phyloP scores from a whole-genome alignment of 1,140 invertebrate genomes.

The Calephelis virginiensis region DNA sequence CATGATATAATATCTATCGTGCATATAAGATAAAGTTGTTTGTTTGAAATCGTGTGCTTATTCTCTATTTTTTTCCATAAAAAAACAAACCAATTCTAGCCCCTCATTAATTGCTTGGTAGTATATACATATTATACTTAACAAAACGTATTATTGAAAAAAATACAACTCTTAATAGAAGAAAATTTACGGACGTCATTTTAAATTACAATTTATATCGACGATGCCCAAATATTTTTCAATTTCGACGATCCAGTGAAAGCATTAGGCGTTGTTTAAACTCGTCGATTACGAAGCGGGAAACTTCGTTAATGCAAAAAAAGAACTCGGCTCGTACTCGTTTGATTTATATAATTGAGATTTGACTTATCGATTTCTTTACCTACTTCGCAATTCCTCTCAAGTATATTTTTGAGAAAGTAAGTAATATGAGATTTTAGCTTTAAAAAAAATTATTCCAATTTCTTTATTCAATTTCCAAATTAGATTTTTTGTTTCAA shows the following conservation, averaged over 20 bases:
- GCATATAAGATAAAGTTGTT: too few species aligned
- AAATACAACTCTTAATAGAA: too few species aligned
- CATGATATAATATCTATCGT: too few species aligned
- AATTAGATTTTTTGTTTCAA: too few species aligned
- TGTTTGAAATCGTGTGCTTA: too few species aligned
- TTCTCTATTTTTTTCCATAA: too few species aligned
- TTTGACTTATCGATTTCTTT: slow-evolving; percentile 3
- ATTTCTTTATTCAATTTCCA: too few species aligned
- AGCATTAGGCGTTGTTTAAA: slow-evolving; percentile 28
- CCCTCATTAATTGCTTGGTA: too few species aligned
- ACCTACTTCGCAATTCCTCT: background rate
- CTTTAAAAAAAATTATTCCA: too few species aligned
- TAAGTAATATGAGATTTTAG: background rate
- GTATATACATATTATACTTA: too few species aligned
- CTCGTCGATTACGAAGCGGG: slow-evolving; percentile 5
- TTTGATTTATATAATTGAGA: slow-evolving; percentile 19
- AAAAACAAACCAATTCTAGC: too few species aligned
- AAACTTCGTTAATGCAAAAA: slow-evolving; percentile 35
- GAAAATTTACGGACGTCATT: slow-evolving; percentile 43
- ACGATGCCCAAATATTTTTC: slow-evolving; percentile 65
- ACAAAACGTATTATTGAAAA: background rate
- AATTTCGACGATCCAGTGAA: slow-evolving; percentile 54
- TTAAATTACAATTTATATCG: slow-evolving; percentile 46
- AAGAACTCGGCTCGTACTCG: slow-evolving; percentile 19
- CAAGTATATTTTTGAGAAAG: background rate